phyloP scores from a whole-genome alignment of 2,113 vertebrate genomes.

The Oenanthe oenanthe region DNA sequence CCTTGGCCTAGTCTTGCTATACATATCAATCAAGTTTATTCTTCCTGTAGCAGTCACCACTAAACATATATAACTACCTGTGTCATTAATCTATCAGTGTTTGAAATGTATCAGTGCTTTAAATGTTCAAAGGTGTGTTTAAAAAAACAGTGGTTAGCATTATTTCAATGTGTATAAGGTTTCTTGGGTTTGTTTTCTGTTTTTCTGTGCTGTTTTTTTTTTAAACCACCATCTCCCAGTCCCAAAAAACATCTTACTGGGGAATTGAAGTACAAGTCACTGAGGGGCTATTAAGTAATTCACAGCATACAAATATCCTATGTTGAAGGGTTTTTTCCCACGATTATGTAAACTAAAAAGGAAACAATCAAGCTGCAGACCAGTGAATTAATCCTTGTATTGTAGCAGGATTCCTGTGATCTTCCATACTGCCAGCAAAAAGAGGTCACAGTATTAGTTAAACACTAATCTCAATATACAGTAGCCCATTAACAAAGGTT shows the following conservation, averaged over 20 bases:
- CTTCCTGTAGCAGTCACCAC: background rate
- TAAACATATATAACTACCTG: background rate
- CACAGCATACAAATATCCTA: background rate
- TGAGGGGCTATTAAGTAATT: background rate
- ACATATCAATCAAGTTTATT: background rate
- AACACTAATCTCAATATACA: slow-evolving; percentile 11
- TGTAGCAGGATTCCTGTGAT: slow-evolving; percentile 1
- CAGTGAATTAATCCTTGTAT: slow-evolving; percentile 27
- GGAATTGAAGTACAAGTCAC: background rate
- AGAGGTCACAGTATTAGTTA: slow-evolving; percentile 19
- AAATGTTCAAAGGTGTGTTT: background rate
- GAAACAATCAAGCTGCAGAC: background rate
- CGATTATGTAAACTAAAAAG: background rate
- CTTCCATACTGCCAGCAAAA: slow-evolving; percentile 16
- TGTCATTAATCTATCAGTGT: background rate
- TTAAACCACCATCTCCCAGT: background rate
- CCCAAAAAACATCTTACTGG: background rate
- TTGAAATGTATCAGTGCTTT: background rate
- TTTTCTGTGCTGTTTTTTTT: background rate
- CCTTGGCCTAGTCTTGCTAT: background rate
- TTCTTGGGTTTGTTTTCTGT: background rate
- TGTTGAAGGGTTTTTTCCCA: background rate
- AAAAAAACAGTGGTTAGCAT: background rate
- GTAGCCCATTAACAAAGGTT: slow-evolving; percentile 23
- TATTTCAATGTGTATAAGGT: background rate